These are phyloP conservation scores for Silurus lanzhouensis DNA, from an alignment of 2,797 vertebrate species.

Conservation along the genomic window DNA sequence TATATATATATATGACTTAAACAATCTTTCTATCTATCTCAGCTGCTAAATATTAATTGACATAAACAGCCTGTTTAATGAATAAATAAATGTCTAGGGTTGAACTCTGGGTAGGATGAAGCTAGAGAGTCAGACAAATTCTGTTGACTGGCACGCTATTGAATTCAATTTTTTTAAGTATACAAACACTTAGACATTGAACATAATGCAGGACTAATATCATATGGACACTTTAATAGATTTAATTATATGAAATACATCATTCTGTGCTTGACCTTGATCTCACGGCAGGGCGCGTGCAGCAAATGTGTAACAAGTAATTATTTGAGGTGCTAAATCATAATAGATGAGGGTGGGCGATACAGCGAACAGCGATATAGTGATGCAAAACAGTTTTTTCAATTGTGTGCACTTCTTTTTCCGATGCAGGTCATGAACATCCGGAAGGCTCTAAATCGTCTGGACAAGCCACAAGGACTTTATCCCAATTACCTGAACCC, in stretches of 20 bases:
- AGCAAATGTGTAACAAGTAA: background rate
- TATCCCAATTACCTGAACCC: slow-evolving; percentile 99
- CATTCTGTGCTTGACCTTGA: background rate
- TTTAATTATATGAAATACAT: background rate
- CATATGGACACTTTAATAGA: background rate
- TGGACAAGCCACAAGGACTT: slow-evolving; percentile 96
- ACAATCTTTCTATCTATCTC: background rate
- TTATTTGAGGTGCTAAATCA: background rate
- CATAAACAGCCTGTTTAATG: background rate
- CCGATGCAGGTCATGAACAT: slow-evolving; percentile 91
- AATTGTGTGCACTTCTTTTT: slow-evolving; percentile 25
- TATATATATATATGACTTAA: too few species aligned
- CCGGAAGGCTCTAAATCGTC: slow-evolving; percentile 87
- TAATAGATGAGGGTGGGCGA: background rate
- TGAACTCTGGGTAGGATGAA: background rate
- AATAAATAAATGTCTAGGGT: background rate
- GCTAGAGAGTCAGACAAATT: background rate
- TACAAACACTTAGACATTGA: background rate
- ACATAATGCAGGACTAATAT: too few species aligned
- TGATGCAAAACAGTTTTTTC: too few species aligned
- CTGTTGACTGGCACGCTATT: too few species aligned
- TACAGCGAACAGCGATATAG: too few species aligned
- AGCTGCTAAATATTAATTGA: background rate
- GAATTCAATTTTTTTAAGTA: background rate
- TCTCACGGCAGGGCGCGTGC: background rate